Percentiles rank a stretch among this genome's conserved stretches.
phyloP scores from a whole-genome alignment of 2,113 vertebrate species.

The Ptilorrhoa leucosticta region DNA sequence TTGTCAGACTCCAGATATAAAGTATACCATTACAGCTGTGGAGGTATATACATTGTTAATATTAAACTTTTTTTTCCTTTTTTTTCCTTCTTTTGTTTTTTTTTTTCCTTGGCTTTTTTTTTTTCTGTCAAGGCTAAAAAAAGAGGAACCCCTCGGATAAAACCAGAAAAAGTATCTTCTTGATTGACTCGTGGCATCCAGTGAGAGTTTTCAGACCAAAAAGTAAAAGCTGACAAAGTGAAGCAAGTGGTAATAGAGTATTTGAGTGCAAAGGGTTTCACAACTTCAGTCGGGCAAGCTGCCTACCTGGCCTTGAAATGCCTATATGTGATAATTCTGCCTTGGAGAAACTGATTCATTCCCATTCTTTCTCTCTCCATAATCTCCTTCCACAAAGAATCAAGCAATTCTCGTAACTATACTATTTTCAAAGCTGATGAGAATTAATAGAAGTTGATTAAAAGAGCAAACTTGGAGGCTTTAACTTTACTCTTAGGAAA shows the following conservation, averaged over 20 bases:
- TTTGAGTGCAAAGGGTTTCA: background rate
- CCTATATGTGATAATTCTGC: background rate
- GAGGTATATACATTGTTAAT: background rate
- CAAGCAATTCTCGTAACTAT: background rate
- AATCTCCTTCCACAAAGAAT: background rate
- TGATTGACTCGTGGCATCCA: background rate
- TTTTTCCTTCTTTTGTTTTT: background rate
- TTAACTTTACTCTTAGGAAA: background rate
- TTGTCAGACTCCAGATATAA: background rate
- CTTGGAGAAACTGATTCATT: background rate
- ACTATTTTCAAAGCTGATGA: background rate
- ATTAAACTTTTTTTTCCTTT: background rate
- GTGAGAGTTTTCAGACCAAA: background rate
- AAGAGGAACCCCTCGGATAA: background rate
- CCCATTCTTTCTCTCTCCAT: background rate
- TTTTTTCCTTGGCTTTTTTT: background rate
- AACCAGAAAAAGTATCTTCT: background rate
- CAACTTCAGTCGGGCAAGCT: background rate
- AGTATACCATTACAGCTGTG: background rate
- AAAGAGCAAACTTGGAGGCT: background rate
- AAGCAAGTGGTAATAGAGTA: background rate
- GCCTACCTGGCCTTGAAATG: background rate
- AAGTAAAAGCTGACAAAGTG: background rate
- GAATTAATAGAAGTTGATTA: background rate
- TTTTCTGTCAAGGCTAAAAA: background rate